phyloP scores from a whole-genome alignment of 2,888 invertebrate genomes.

The Anoncus sp. region DNA sequence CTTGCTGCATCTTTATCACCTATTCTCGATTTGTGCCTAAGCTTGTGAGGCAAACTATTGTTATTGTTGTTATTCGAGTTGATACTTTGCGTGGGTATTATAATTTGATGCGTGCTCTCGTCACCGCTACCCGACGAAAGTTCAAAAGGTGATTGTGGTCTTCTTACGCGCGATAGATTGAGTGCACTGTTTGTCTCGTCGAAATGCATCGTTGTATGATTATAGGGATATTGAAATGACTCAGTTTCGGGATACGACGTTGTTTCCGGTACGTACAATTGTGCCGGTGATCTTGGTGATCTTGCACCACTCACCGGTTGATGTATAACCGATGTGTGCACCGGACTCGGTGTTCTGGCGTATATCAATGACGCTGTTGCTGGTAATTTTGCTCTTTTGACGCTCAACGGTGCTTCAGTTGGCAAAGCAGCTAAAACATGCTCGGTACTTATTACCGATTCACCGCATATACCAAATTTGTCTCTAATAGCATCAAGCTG shows the following conservation, averaged over 20 bases:
- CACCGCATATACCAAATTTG: conserved; percentile 95
- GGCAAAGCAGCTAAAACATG: conserved; percentile 95
- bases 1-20: conserved; percentile 95
- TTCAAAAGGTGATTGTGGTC: conserved; percentile 91
- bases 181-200: conserved; percentile 88
- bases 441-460: conserved; percentile 93
- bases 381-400: conserved; percentile 88
- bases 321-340: conserved; percentile 87
- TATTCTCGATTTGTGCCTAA: conserved; percentile 95
- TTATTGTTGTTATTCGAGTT: conserved; percentile 87
- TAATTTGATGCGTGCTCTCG: conserved; percentile 84
- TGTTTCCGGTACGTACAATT: conserved; percentile 80
- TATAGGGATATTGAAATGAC: conserved; percentile 84
- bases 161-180: conserved; percentile 86
- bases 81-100: conserved; percentile 85
- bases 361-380: conserved; percentile 84
- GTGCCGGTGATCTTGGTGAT: conserved; percentile 80
- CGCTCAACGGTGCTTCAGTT: conserved; percentile 93
- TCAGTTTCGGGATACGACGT: conserved; percentile 80
- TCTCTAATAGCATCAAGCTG: conserved; percentile 97
- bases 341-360: conserved; percentile 84
- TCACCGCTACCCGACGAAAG: conserved; percentile 90
- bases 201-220: conserved; percentile 85
- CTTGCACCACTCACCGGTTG: conserved; percentile 84
- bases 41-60: conserved; percentile 94